Percentiles rank a stretch among this genome's conserved stretches.
phyloP scores from a whole-genome alignment of 1,140 invertebrate genomes.

The Drosophila virilis region DNA sequence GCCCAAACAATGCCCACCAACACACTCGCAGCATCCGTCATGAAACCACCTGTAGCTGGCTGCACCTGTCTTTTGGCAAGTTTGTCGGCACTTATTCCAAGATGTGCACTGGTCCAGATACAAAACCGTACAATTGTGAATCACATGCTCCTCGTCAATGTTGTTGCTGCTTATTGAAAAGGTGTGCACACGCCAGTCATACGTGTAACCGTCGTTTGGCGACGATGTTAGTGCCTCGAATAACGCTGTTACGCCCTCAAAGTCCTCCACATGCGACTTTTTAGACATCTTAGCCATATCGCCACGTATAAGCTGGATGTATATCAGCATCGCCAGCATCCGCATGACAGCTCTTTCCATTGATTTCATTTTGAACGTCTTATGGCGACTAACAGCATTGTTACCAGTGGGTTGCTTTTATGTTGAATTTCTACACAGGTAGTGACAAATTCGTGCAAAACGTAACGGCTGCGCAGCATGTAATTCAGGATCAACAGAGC shows the following conservation, averaged over 20 bases:
- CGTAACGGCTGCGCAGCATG: neutral
- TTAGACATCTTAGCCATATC: conserved; percentile 84
- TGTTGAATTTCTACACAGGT: conserved; percentile 1
- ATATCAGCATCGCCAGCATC: conserved; percentile 9
- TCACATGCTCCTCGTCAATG: conserved; percentile 7
- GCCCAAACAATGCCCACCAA: conserved; percentile 93
- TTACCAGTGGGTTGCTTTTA: neutral
- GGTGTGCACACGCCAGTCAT: conserved; percentile 90
- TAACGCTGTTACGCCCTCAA: conserved; percentile 91
- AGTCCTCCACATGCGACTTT: conserved; percentile 94
- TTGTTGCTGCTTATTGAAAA: conserved; percentile 88
- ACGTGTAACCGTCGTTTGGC: conserved; percentile 86
- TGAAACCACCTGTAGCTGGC: conserved; percentile 92
- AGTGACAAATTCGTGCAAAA: neutral
- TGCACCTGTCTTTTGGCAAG: conserved; percentile 67
- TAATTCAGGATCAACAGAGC: conserved; percentile 13
- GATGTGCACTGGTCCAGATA: conserved; percentile 96
- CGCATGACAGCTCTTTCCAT: conserved; percentile 85
- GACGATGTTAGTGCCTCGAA: conserved; percentile 92
- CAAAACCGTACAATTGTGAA: conserved; percentile 93
- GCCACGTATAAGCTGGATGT: conserved; percentile 70
- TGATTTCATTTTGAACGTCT: conserved; percentile 29
- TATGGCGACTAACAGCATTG: conserved; percentile 26
- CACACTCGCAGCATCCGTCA: conserved; percentile 97
- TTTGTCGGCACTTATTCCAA: conserved; percentile 89